Conservation (phyloP, 2,888 invertebrate species). For the Pseudococcus viburni region DNA sequence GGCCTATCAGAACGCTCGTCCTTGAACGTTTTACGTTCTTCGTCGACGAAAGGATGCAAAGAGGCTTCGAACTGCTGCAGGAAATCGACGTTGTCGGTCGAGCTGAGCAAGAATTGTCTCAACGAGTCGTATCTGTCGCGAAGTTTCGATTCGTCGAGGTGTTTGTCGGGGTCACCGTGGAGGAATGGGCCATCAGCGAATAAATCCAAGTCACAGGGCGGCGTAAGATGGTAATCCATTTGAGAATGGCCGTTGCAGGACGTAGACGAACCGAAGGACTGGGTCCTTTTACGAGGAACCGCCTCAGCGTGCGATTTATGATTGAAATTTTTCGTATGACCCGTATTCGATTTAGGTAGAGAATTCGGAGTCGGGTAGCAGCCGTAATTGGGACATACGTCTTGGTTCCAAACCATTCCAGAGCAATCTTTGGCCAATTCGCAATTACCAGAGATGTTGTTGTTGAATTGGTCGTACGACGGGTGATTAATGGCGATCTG, state of each 20-base stretch:
- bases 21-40: slow-evolving; percentile 43
- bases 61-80: slow-evolving; percentile 25
- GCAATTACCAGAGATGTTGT: slow-evolving; percentile 53
- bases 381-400: slow-evolving; percentile 38
- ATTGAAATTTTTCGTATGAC: slow-evolving; percentile 13
- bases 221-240: not conserved
- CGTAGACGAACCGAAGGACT: not conserved
- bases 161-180: not conserved
- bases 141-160: not conserved
- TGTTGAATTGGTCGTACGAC: slow-evolving; percentile 51
- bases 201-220: not conserved
- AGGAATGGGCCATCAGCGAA: not conserved
- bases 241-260: not conserved
- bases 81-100: slow-evolving; percentile 2
- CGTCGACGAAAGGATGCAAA: slow-evolving; percentile 7
- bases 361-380: slow-evolving; percentile 3
- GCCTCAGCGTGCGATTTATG: not conserved
- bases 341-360: slow-evolving; percentile 1
- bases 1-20: slow-evolving; percentile 11
- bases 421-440: slow-evolving; percentile 38
- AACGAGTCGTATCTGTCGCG: slow-evolving; percentile 35
- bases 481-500: slow-evolving; percentile 71
- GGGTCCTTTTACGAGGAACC: not conserved
- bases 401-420: slow-evolving; percentile 17
- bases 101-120: not conserved